phyloP scores from a whole-genome alignment of 2,888 invertebrate genomes.

The Pinctada fucata region DNA sequence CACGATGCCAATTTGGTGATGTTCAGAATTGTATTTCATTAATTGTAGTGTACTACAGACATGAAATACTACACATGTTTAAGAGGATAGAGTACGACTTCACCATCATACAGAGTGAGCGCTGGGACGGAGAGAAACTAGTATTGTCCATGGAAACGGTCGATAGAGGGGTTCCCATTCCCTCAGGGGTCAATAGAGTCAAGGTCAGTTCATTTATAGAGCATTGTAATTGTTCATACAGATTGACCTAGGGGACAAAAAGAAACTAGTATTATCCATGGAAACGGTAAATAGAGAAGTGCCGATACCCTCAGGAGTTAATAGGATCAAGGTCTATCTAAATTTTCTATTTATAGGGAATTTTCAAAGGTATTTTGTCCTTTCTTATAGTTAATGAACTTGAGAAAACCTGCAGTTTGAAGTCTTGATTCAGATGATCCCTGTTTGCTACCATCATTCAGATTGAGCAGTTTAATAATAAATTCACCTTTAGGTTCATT shows the following conservation, averaged over 20 bases:
- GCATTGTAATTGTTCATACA: slow-evolving; percentile 51
- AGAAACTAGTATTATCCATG: slow-evolving; percentile 67
- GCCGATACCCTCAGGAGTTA: slow-evolving; percentile 46
- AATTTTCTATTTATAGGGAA: too few species aligned
- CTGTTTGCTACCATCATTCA: too few species aligned
- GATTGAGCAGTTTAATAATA: too few species aligned
- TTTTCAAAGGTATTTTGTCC: background rate
- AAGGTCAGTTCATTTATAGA: slow-evolving; percentile 35
- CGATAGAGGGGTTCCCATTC: slow-evolving; percentile 50
- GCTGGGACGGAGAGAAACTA: slow-evolving; percentile 68
- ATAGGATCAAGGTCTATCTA: slow-evolving; percentile 45
- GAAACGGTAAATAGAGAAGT: slow-evolving; percentile 60
- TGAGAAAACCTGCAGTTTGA: too few species aligned
- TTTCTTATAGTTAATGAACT: background rate
- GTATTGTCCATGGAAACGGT: slow-evolving; percentile 67
- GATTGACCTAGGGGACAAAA: slow-evolving; percentile 68
- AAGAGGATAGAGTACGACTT: slow-evolving; percentile 69
- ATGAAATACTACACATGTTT: slow-evolving; percentile 70
- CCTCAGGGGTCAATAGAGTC: slow-evolving; percentile 48
- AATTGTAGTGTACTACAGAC: slow-evolving; percentile 72
- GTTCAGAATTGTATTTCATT: too few species aligned
- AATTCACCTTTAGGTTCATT: too few species aligned
- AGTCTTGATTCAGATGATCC: too few species aligned
- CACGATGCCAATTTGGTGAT: too few species aligned
- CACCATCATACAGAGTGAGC: slow-evolving; percentile 69